Evolutionary conservation across 2,797 vertebrate species (phyloP), one percentile per base, ranked within the genome.

Genomic region (Acestrorhynchus altus): DNA sequence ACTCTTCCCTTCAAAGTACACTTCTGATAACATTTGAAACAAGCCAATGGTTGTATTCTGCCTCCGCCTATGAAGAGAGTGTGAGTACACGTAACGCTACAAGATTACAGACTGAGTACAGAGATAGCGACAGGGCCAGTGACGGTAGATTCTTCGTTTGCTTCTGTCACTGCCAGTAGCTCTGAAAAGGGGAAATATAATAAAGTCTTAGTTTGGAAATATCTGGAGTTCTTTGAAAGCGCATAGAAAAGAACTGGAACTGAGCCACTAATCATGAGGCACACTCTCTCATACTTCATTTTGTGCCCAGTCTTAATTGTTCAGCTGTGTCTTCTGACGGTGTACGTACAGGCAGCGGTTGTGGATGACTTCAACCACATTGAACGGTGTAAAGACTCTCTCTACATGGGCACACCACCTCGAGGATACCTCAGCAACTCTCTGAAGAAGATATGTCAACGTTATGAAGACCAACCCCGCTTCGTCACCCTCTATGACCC

Each of bases 361-460:
- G 90, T 93, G 54, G 85, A 39, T 1, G 89, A 93, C 79, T 94
- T 93, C 63, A 90, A 90, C 81, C 88, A 90, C 8, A 80, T 39
- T 11, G 89, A 92, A 68, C 88, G 87, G 66, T 92, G 91, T 4
- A 93, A 94, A 83, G 89, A 92, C 82, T 91, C 84, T 1, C 88
- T 93, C 39, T 93, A 87, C 59, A 90, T 91, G 90, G 91, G 92
- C 42, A 94, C 91, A 0, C 88, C 90, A 4, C 92, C 91, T 0
- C 84, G 84, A 71, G 92, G 90, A 28, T 92, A 91, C 86, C 81
- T 91, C n/a, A 63, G 83, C 80, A 81, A 44, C 72, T 76, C 85
- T 1, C 86, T 83, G 20, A 91, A 79, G 76, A 92, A 88, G 88
- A 91, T 93, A 79, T 93, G 91, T 84, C 92, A 93, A 81, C 81